Evolutionary conservation across 2,888 invertebrate species (phyloP).

Genomic region (Philopedon plagiatum): DNA sequence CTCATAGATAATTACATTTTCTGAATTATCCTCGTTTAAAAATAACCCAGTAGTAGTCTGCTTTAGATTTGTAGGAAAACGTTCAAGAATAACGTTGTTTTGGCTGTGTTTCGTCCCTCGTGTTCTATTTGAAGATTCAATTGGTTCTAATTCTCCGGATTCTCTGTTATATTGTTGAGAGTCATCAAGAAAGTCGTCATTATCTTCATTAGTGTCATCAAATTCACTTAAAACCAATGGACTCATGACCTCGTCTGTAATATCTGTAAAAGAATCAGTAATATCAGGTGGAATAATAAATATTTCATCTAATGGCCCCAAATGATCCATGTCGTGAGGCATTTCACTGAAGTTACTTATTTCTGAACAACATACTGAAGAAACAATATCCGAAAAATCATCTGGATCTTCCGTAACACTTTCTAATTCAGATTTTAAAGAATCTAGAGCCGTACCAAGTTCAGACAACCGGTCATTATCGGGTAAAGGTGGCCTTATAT

Average conservation of each 20-base stretch:
- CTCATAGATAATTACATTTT: slow-evolving; percentile 10
- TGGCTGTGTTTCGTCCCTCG: neutral
- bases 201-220: slow-evolving; percentile 20
- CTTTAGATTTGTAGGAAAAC: neutral
- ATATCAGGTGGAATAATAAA: slow-evolving; percentile 13
- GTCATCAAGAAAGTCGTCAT: slow-evolving; percentile 13
- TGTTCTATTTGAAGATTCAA: neutral
- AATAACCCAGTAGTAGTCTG: neutral
- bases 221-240: slow-evolving; percentile 19
- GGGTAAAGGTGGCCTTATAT: neutral
- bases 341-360: neutral
- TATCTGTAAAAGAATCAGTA: slow-evolving; percentile 12
- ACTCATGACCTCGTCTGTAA: slow-evolving; percentile 8
- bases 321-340: slow-evolving; percentile 10
- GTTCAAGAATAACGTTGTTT: slow-evolving; percentile 1
- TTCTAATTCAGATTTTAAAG: slow-evolving; percentile 14
- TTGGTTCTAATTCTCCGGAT: slow-evolving; percentile 19
- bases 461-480: neutral
- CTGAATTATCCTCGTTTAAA: neutral
- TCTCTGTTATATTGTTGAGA: slow-evolving; percentile 15
- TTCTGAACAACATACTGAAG: slow-evolving; percentile 15
- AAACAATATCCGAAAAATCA: neutral
- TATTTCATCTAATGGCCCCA: slow-evolving; percentile 23
- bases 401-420: neutral
- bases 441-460: neutral